Percentiles rank a stretch among this genome's conserved stretches.
Conservation (phyloP, 2,888 invertebrate genomes). For the Hoplodrina ambigua region DNA sequence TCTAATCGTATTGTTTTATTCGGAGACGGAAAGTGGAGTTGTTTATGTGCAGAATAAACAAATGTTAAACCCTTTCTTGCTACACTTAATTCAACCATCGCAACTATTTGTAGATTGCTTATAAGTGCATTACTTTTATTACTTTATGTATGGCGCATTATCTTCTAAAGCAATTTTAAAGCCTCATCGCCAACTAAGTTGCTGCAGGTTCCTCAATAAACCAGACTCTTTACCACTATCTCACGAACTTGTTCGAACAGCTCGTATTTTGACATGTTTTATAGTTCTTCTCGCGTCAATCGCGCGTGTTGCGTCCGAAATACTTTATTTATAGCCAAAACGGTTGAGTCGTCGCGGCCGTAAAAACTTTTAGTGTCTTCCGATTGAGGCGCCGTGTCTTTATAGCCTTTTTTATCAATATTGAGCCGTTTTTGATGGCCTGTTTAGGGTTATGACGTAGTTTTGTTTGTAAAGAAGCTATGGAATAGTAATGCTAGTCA, state of each 20-base stretch:
- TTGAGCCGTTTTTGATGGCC: slow-evolving; percentile 61
- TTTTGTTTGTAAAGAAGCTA: slow-evolving; percentile 60
- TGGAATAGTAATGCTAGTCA: slow-evolving; percentile 41
- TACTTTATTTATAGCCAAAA: slow-evolving; percentile 60
- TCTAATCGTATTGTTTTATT: slow-evolving; percentile 41
- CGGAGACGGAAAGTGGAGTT: slow-evolving; percentile 1
- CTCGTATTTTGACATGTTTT: slow-evolving; percentile 57
- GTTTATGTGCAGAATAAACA: slow-evolving; percentile 13
- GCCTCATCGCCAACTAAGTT: slow-evolving; percentile 15
- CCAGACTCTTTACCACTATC: slow-evolving; percentile 32
- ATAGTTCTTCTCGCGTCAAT: slow-evolving; percentile 53
- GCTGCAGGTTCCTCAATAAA: slow-evolving; percentile 43
- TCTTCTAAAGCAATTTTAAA: slow-evolving; percentile 1
- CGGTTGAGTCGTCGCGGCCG: slow-evolving; percentile 54
- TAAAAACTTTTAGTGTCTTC: slow-evolving; percentile 63
- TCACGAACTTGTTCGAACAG: slow-evolving; percentile 41
- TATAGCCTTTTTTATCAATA: slow-evolving; percentile 63
- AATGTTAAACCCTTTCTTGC: slow-evolving; percentile 2
- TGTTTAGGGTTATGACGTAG: slow-evolving; percentile 62
- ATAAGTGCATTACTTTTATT: neutral
- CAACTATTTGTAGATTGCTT: neutral
- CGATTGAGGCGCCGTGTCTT: slow-evolving; percentile 64
- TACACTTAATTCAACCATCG: neutral
- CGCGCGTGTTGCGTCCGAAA: slow-evolving; percentile 59
- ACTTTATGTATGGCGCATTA: neutral